Conservation (phyloP, 1,140 invertebrate genomes). For the Hycleus cichorii region DNA sequence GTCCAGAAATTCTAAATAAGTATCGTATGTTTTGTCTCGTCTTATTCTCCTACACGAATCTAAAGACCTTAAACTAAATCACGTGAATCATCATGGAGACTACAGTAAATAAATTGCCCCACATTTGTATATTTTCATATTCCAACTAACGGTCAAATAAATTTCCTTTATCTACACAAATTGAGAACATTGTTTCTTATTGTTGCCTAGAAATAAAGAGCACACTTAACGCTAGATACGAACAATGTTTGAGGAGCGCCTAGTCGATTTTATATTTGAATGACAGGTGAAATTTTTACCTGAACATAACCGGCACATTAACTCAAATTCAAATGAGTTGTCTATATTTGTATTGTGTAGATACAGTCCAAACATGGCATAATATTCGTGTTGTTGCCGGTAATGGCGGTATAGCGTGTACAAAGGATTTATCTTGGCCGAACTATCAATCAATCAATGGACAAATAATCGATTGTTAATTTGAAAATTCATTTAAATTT, state of each 20-base stretch:
- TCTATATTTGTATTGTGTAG: not conserved
- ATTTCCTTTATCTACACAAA: not conserved
- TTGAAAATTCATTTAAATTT: conserved; percentile 8
- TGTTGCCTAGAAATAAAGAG: too few species aligned
- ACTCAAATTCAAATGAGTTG: not conserved
- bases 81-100: too few species aligned
- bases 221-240: too few species aligned
- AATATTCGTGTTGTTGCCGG: not conserved
- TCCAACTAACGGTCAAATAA: not conserved
- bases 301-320: not conserved
- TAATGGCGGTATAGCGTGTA: conserved; percentile 13
- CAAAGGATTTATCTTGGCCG: not conserved
- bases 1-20: too few species aligned
- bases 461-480: conserved; percentile 12
- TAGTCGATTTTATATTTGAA: too few species aligned
- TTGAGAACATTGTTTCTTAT: not conserved
- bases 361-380: not conserved
- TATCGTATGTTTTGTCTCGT: too few species aligned
- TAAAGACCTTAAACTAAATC: too few species aligned
- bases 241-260: too few species aligned
- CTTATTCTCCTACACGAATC: too few species aligned
- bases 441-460: conserved; percentile 18
- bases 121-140: conserved; percentile 3
- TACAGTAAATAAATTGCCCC: conserved; percentile 6
- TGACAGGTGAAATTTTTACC: too few species aligned